Evolutionary conservation across 2,888 invertebrate genomes (phyloP), one percentile per base, ranked within the genome.

Genomic region (Nematopogon swammerdamellus): DNA sequence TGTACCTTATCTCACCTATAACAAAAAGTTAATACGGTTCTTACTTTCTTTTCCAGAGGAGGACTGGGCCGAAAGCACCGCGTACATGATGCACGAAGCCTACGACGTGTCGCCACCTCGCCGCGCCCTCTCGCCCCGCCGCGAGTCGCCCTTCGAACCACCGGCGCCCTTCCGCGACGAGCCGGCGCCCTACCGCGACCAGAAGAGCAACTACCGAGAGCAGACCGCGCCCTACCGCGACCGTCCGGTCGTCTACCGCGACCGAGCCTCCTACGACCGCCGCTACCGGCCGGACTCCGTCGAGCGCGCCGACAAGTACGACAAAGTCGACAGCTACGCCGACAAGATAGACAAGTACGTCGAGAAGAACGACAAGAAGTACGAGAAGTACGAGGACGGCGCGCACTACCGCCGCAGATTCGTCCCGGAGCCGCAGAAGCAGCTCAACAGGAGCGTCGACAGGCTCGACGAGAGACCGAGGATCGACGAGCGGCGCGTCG

Each of bases 61-160:
- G 60, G 89, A 90, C 62, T 89, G 89, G 89, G 85, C 83, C 46
- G 82, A 83, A 54, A 84, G 85, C 56, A 82, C 83, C 17, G 82
- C 83, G 10, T 86, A 86, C 62, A 72, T 86, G 67, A 85, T 86
- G 81, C 81, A 83, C 58, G 80, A 81, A 55, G 77, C 81, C 0
- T 77, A 82, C 57, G 81, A 81, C 52, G 71, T 80, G 19, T 79
- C 77, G 0, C 71, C 73, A 0, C 72, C 70, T 1, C 68, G 75
- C 14, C 67, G 72, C 10, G 70, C 69, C 1, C 59, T 69, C 48
- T 64, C 79, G 14, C 62, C 73, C 49, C 61, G 63, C 51, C 55
- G 60, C 49, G 67, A 47, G 62, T 61, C 47, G 59, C 60, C 49
- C 60, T 58, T 20, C 59, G 64, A 29, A 59, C 5, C 67, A 68